phyloP scores from a whole-genome alignment of 2,797 vertebrate genomes.

The Melanogrammus aeglefinus region DNA sequence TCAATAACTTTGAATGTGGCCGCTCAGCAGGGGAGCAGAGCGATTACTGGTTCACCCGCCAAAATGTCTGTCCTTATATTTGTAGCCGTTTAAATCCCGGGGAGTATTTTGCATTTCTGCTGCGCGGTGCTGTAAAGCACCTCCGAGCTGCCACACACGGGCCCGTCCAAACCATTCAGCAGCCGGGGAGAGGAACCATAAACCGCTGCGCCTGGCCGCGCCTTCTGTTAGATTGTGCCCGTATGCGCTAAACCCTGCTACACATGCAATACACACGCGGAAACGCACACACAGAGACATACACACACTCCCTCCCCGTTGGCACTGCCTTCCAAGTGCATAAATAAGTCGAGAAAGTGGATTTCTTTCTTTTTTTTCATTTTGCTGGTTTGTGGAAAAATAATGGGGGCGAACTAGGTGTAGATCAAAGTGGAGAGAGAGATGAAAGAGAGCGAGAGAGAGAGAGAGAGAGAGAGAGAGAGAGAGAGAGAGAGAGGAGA shows the following conservation, averaged over 20 bases:
- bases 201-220: not conserved
- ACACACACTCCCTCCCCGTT: not conserved
- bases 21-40: conserved; percentile 27
- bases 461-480: conserved; percentile 25
- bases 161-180: conserved; percentile 30
- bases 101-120: conserved; percentile 42
- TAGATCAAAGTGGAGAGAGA: conserved; percentile 43
- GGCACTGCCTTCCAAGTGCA: not conserved
- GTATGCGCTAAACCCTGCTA: not conserved
- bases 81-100: conserved; percentile 32
- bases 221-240: conserved; percentile 16
- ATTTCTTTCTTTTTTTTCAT: conserved; percentile 6
- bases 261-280: not conserved
- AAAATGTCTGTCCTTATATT: conserved; percentile 23
- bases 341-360: conserved; percentile 26
- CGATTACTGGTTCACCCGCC: conserved; percentile 21
- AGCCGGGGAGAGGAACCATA: conserved; percentile 18
- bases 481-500: conserved; percentile 26
- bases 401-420: conserved; percentile 23
- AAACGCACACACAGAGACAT: not conserved
- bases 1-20: conserved; percentile 43
- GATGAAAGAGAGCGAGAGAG: conserved; percentile 15
- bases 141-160: not conserved
- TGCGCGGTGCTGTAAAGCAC: conserved; percentile 31
- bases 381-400: conserved; percentile 25